Evolutionary conservation across 2,888 invertebrate genomes (phyloP), one percentile per base, ranked within the genome.

Genomic region (Mythimna pallens): DNA sequence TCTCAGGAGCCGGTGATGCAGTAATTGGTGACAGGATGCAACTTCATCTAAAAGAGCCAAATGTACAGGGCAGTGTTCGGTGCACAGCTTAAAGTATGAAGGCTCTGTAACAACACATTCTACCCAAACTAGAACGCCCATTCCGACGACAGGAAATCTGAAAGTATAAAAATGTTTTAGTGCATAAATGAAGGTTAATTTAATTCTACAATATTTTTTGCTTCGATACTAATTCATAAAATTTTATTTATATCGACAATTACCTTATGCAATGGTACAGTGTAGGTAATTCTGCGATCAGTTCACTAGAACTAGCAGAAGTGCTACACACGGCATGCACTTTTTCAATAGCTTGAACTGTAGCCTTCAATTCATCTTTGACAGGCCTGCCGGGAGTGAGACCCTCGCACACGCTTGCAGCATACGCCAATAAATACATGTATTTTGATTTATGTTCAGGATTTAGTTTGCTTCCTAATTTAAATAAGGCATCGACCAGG

Each of bases 401-500:
- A 1, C 97, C 97, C 92, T 99, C 99, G 84, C 98, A 98, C 0
- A 99, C 99, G 92, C 99, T 99, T 0, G 99, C 98, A 1, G 99
- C 98, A 94, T 99, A 99, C 2, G 99, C 99, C 87, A 99, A 94
- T 73, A 99, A 96, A 93, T 98, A 98, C 92, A 99, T 98, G 92
- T 99, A 99, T 93, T 99, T 99, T 10, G 99, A 98, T 94, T 99
- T 99, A 93, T 99, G 99, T 89, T 99, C 99, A 0, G 99, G 99
- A 95, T 99, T 99, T 72, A 99, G 95, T 95, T 99, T 99, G 25
- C 98, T 98, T n/a, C 98, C 98, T 3, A 99, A 98, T 92, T 99
- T 99, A 92, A 99, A 99, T 14, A 99, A 96, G 0, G 99, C 97
- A 92, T 99, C 99, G 4, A 99, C 98, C 4, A 99, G 96, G 59